phyloP scores from a whole-genome alignment of 1,140 invertebrate genomes.

The Drosophila virilis region DNA sequence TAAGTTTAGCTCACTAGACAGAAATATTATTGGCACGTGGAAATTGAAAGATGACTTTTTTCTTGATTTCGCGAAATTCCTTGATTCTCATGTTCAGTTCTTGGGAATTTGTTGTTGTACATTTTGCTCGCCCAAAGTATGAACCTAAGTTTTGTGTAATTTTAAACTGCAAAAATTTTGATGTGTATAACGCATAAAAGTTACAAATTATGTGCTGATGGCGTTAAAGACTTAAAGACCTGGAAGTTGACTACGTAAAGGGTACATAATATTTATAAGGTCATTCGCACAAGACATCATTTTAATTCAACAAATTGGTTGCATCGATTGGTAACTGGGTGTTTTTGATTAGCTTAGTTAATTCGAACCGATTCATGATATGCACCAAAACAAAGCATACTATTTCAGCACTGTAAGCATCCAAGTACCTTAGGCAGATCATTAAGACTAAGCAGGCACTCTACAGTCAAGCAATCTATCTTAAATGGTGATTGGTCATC shows the following conservation, averaged over 20 bases:
- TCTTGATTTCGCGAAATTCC: conserved; percentile 46
- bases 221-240: not conserved
- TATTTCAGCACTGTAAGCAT: not conserved
- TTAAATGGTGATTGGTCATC: not conserved
- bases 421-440: not conserved
- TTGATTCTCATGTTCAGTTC: conserved; percentile 59
- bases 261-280: conserved; percentile 14
- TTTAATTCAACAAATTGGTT: conserved; percentile 19
- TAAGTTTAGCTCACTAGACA: conserved; percentile 27
- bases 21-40: conserved; percentile 41
- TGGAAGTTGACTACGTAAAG: not conserved
- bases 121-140: not conserved
- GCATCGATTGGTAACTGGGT: conserved; percentile 1
- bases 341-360: conserved; percentile 8
- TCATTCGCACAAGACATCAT: conserved; percentile 32
- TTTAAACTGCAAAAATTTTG: conserved; percentile 41
- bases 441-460: not conserved
- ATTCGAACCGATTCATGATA: conserved; percentile 27
- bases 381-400: not conserved
- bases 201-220: conserved; percentile 35
- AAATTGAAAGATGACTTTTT: conserved; percentile 26
- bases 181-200: conserved; percentile 48
- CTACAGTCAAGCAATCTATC: not conserved
- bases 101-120: conserved; percentile 48
- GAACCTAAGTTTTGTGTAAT: conserved; percentile 46